Percentiles rank a stretch among this genome's conserved stretches.
Evolutionary conservation across 2,888 invertebrate genomes (phyloP).

Genomic region (Ephialtes manifestator): DNA sequence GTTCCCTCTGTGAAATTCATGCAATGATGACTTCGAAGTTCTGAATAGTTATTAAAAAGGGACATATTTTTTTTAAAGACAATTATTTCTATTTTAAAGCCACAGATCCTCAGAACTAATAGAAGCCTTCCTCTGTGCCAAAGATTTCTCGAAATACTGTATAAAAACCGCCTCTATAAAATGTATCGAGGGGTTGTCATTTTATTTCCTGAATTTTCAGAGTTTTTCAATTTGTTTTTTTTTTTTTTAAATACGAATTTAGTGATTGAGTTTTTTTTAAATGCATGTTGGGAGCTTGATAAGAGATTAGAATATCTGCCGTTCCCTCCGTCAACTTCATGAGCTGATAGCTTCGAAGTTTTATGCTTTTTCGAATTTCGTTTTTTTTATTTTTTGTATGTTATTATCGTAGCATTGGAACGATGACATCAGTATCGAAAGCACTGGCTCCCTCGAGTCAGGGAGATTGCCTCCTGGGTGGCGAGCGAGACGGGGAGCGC

Average conservation of each 20-base stretch:
- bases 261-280: too few species aligned
- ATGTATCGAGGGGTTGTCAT: too few species aligned
- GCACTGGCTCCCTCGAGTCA: constrained; percentile 68
- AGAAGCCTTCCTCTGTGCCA: too few species aligned
- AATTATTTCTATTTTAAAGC: too few species aligned
- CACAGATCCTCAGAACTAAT: too few species aligned
- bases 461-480: constrained; percentile 64
- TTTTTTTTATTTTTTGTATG: constrained; percentile 17
- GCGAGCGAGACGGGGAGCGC: constrained; percentile 45
- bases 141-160: too few species aligned
- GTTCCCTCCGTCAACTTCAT: background rate
- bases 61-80: too few species aligned
- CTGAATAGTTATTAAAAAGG: too few species aligned
- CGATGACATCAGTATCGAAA: constrained; percentile 65
- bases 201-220: too few species aligned
- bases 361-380: too few species aligned
- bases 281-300: background rate
- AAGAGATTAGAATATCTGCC: background rate
- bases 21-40: background rate
- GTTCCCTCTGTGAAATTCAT: background rate
- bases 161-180: too few species aligned
- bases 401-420: constrained; percentile 2
- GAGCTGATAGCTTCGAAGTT: too few species aligned
- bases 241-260: background rate
- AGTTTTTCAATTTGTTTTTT: background rate